phyloP scores from a whole-genome alignment of 2,797 vertebrate genomes.

The Pseudotriccus pelzelni region DNA sequence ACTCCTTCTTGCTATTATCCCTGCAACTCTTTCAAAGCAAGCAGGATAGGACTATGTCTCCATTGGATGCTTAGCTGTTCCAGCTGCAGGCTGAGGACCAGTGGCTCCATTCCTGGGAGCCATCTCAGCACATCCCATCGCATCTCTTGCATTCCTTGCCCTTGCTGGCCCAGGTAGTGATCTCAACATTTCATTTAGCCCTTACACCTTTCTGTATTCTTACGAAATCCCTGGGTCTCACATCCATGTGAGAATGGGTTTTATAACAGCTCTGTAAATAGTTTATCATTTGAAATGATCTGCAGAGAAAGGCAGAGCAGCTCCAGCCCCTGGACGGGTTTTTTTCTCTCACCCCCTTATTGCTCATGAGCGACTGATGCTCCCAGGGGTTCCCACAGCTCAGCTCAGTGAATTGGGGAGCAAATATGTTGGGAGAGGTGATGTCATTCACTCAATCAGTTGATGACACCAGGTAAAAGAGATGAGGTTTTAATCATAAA shows the following conservation, averaged over 20 bases:
- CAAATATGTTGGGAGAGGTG: neutral
- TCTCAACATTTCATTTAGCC: neutral
- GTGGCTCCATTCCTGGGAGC: neutral
- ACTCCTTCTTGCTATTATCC: neutral
- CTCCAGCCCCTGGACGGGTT: neutral
- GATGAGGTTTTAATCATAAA: neutral
- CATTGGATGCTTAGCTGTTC: neutral
- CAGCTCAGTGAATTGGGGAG: accelerated
- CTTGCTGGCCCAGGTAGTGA: neutral
- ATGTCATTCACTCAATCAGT: neutral
- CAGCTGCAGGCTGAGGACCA: neutral
- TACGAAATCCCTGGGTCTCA: neutral
- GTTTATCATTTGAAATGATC: neutral
- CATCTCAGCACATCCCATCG: neutral
- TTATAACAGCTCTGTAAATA: neutral
- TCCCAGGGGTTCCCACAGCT: neutral
- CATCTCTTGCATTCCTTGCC: neutral
- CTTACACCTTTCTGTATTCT: neutral
- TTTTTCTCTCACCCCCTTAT: accelerated
- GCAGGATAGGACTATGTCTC: accelerated
- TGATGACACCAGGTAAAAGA: neutral
- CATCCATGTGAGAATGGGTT: neutral
- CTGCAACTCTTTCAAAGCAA: neutral
- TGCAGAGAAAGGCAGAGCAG: neutral
- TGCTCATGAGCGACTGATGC: neutral